Evolutionary conservation across 2,888 invertebrate species (phyloP), one percentile per base, ranked within the genome.

Genomic region (Leptinotarsa peninsularis): DNA sequence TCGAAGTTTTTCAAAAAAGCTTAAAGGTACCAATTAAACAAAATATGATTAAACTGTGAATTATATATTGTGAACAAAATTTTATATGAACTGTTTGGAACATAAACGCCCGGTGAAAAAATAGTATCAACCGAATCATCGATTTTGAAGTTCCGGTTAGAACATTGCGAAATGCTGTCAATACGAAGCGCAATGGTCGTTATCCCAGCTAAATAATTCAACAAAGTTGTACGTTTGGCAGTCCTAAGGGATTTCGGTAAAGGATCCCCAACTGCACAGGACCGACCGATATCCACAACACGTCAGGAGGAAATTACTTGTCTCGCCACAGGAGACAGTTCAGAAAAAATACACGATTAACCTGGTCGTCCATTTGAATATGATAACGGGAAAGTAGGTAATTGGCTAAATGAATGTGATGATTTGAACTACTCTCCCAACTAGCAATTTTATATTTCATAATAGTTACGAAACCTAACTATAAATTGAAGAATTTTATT

Each of bases 131-230:
- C 17, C 7, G n/a, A 7, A 52, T 52, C 15, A 52, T n/a, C 52
- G 52, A 52, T 52, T 52, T 14, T 52, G 14, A 52, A 52, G 7
- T 17, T 52, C 14, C 52, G 7, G n/a, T 52, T 17, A 23, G 23
- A 58, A 58, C 15, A 23, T 58, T 23, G 58, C 58, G 18, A 58
- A 58, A 58, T 21, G 23, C 58, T 14, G 21, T 58, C 58, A 14
- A 15, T 58, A 58, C 2, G 58, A 21, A 27, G 58, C 15, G 58
- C 58, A 58, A 23, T 58, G 58, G 58, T 58, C 58, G 58, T 58
- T 5, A 58, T 58, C 58, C 58, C 14, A 23, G 58, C 15, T 58
- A 58, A 58, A 58, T 58, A 58, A 58, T 58, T 58, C 58, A 58
- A 58, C 58, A 58, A 23, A 58, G 23, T 14, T 15, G 23, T 58